Base-by-base conservation (phyloP, 2,113 vertebrate genomes). In the human (Homo sapiens) region DNA sequence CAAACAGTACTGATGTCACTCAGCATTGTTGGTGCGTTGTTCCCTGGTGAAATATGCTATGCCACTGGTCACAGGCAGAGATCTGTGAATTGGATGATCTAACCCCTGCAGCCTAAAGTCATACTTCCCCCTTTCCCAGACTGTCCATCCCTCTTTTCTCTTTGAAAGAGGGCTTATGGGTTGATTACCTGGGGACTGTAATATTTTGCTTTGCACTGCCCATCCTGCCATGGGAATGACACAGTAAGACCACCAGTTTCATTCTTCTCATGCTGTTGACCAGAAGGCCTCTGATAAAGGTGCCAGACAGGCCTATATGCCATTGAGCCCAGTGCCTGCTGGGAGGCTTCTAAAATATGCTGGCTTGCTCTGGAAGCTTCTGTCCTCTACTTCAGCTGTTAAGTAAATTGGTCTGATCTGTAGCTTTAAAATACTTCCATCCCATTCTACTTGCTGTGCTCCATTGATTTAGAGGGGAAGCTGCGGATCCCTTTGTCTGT, bases 401-500 rank as follows among this genome's bases (percentile, higher is more conserved):
- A 80, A 95, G 40, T 38, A 85, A 0, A 38, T 2, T 16, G 82
- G 82, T 23, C 52, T 97, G 64, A 90, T 88, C 82, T 73, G 50
- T 35, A 79, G 92, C 91, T 97, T 94, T 83, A 73, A 96, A 96
- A 75, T 57, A 20, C 7, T 38, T 88, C 50, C 40, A 20, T 11
- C 82, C 48, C 27, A 3, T n/a, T 82, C 23, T 3, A 14, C 8
- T 52, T 1, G 9, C 79, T 70, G 73, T 0, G 16, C 86, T 85
- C 0, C 18, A 43, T 6, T 94, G 89, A 70, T 95, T 93, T 89
- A 38, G 89, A 66, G 82, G 52, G 79, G 18, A 95, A 89, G 43
- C 25, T 61, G 38, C 73, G 17, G 80, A 68, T 92, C 73, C 94
- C 92, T 97, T 59, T 86, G 48, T 96, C 76, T 96, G 73, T 97